phyloP scores from a whole-genome alignment of 92 coral and sea anemone species.

The Palythoa grandis region DNA sequence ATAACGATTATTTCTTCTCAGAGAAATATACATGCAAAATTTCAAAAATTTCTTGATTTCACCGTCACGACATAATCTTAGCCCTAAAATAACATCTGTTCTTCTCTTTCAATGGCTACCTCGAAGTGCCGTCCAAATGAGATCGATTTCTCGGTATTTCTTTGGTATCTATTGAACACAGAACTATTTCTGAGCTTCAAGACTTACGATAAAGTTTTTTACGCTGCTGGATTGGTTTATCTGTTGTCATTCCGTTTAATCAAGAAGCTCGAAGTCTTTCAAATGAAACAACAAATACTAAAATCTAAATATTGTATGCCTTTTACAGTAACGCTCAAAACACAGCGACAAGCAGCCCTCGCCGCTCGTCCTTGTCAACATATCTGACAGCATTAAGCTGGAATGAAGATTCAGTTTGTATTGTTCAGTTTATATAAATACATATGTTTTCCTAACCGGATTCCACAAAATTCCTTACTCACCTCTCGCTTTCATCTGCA shows the following conservation, averaged over 20 bases:
- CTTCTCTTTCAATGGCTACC: background rate
- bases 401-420: background rate
- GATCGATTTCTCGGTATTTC: background rate
- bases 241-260: background rate
- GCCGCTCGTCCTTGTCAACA: background rate
- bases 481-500: conserved; percentile 99
- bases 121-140: background rate
- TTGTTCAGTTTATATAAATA: background rate
- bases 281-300: background rate
- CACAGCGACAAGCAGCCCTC: background rate
- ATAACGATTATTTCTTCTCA: background rate
- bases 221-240: background rate
- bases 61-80: background rate
- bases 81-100: background rate
- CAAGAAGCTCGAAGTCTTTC: background rate
- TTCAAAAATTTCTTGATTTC: background rate
- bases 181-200: background rate
- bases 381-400: background rate
- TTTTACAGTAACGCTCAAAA: background rate
- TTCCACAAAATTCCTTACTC: conserved; percentile 7
- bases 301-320: too few relatives aligned
- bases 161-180: background rate
- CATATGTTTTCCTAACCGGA: background rate
- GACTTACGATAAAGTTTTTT: background rate
- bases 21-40: background rate